Conservation (phyloP, 2,113 vertebrate genomes). For the Macaca fascicularis region DNA sequence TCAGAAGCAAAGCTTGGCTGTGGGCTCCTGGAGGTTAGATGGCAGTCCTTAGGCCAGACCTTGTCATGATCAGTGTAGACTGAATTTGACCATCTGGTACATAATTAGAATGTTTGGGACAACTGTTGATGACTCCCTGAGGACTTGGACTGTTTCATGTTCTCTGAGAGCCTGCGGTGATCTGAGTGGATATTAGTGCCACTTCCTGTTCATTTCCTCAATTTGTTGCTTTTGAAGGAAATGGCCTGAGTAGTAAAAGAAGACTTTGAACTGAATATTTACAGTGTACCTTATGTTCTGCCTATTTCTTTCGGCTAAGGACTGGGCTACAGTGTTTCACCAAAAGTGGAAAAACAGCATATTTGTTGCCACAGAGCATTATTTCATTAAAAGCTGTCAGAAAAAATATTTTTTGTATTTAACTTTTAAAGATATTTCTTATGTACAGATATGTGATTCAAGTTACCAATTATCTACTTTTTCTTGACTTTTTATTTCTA, state of each 20-base stretch:
- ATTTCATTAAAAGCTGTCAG: background rate
- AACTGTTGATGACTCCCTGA: slow-evolving; percentile 20
- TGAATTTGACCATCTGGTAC: slow-evolving; percentile 53
- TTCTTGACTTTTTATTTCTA: slow-evolving; percentile 17
- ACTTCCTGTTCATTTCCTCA: slow-evolving; percentile 48
- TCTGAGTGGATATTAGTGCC: background rate
- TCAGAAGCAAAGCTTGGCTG: background rate
- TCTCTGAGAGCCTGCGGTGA: background rate
- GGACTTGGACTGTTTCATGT: background rate
- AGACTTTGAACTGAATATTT: slow-evolving; percentile 69
- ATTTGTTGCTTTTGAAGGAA: slow-evolving; percentile 64
- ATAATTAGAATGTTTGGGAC: slow-evolving; percentile 48
- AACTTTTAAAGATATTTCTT: slow-evolving; percentile 28
- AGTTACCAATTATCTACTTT: background rate
- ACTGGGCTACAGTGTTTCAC: background rate
- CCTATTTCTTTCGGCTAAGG: background rate
- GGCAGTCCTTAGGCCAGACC: slow-evolving; percentile 37
- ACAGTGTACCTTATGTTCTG: background rate
- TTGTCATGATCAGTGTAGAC: slow-evolving; percentile 25
- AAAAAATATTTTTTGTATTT: slow-evolving; percentile 28
- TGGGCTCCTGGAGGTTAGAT: background rate
- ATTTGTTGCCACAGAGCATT: background rate
- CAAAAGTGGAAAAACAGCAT: background rate
- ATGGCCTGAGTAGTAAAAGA: slow-evolving; percentile 47
- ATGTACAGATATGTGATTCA: background rate